Conservation (phyloP, 2,888 invertebrate genomes). For the Andrena fulva region DNA sequence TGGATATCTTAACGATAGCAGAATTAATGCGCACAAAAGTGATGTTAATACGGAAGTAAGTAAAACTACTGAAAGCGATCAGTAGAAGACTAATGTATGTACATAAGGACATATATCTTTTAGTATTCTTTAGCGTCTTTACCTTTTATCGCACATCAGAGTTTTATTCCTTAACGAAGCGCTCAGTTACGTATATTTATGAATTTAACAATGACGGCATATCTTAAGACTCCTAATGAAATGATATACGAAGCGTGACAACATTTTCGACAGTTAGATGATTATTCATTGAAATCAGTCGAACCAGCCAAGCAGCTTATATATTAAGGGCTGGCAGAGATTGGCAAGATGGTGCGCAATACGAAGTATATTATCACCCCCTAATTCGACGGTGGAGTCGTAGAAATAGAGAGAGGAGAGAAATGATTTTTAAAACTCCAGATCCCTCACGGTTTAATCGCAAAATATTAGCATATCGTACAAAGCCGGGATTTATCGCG, state of each 20-base stretch:
- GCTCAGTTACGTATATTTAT: background rate
- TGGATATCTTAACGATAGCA: too few species aligned
- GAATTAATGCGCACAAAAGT: background rate
- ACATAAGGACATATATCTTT: background rate
- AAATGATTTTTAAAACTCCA: background rate
- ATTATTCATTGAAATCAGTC: slow-evolving; percentile 24
- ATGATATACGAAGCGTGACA: slow-evolving; percentile 8
- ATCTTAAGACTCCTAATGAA: background rate
- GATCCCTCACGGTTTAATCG: background rate
- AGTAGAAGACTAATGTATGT: background rate
- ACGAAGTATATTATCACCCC: background rate
- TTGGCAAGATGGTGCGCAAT: slow-evolving; percentile 18
- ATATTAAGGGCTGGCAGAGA: slow-evolving; percentile 6
- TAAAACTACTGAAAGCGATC: background rate
- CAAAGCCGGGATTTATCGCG: background rate
- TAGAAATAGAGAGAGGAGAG: background rate
- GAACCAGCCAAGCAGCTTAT: slow-evolving; percentile 11
- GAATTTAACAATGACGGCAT: background rate
- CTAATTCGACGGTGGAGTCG: background rate
- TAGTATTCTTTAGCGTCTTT: background rate
- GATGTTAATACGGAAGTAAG: background rate
- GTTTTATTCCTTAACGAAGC: too few species aligned
- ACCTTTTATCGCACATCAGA: background rate
- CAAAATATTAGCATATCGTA: background rate
- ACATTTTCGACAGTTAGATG: slow-evolving; percentile 13